Conservation (phyloP, 2,113 vertebrate species). For the Phylloscopus trochilus region DNA sequence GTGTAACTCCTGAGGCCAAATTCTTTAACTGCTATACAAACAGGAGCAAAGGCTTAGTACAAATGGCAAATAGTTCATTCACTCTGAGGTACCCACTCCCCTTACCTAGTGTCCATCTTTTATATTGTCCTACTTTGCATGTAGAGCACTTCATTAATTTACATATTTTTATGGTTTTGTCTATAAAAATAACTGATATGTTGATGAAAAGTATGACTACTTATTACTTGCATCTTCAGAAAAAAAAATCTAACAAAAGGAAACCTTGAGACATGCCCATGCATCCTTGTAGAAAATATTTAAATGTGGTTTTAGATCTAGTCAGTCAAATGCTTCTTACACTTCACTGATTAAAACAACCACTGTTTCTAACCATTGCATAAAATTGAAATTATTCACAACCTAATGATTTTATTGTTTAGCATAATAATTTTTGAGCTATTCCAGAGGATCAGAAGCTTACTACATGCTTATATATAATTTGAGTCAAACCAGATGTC, state of each 20-base stretch:
- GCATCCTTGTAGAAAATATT: not conserved
- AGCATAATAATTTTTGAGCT: not conserved
- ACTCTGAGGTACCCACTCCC: not conserved
- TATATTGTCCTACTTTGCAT: not conserved
- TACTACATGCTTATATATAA: not conserved
- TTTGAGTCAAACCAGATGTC: not conserved
- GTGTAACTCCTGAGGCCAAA: not conserved
- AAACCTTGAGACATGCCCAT: not conserved
- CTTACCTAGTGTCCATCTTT: not conserved
- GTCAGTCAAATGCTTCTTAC: conserved; percentile 5
- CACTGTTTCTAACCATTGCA: conserved; percentile 2
- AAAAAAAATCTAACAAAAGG: not conserved
- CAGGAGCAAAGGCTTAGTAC: not conserved
- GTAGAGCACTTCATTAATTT: not conserved
- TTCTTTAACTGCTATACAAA: not conserved
- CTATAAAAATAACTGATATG: not conserved
- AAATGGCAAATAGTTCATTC: not conserved
- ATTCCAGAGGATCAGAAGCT: not conserved
- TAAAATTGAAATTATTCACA: conserved; percentile 17
- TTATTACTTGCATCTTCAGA: not conserved
- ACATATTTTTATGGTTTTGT: not conserved
- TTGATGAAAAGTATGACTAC: not conserved
- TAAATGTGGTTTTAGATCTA: conserved; percentile 21
- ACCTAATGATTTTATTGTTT: conserved; percentile 30
- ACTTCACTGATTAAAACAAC: conserved; percentile 33